Evolutionary conservation across 2,797 vertebrate genomes (phyloP).

Genomic region (Spinibarbus caldwelli): DNA sequence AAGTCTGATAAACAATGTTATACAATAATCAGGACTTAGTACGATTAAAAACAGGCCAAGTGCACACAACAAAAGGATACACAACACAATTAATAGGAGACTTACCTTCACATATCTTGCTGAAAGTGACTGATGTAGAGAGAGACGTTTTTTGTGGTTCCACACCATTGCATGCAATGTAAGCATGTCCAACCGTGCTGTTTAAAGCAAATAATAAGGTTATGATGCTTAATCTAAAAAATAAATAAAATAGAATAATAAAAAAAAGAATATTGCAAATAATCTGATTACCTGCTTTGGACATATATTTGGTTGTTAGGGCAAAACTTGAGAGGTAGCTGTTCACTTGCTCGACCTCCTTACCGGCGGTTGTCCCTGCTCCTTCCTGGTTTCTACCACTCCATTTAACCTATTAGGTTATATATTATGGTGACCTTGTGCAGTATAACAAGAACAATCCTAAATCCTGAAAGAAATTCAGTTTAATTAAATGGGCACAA

Average conservation of each 20-base stretch:
- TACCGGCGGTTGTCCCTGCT: conserved; percentile 8
- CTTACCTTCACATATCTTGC: conserved; percentile 18
- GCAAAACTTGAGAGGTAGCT: conserved; percentile 42
- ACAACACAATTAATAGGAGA: background rate
- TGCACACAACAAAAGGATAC: background rate
- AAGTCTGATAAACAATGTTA: conserved; percentile 23
- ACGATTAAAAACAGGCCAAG: background rate
- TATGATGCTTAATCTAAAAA: background rate
- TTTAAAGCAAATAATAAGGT: conserved; percentile 25
- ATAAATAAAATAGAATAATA: background rate
- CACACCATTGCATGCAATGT: conserved; percentile 45
- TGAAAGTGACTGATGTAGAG: conserved; percentile 8
- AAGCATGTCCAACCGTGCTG: conserved; percentile 37
- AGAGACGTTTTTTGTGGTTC: conserved; percentile 34
- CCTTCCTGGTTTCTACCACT: conserved; percentile 41
- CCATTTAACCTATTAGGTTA: conserved; percentile 28
- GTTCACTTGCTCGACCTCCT: conserved; percentile 43
- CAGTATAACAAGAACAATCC: too few relatives aligned
- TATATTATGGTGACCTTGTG: too few relatives aligned
- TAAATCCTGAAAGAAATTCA: background rate
- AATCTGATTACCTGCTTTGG: conserved; percentile 20
- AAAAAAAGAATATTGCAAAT: conserved; percentile 19
- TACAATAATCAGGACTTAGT: background rate
- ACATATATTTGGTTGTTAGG: conserved; percentile 40
- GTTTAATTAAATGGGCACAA: background rate